Evolutionary conservation across 2,797 vertebrate species (phyloP), one percentile per base, ranked within the genome.

Genomic region (Poeciliopsis infans): DNA sequence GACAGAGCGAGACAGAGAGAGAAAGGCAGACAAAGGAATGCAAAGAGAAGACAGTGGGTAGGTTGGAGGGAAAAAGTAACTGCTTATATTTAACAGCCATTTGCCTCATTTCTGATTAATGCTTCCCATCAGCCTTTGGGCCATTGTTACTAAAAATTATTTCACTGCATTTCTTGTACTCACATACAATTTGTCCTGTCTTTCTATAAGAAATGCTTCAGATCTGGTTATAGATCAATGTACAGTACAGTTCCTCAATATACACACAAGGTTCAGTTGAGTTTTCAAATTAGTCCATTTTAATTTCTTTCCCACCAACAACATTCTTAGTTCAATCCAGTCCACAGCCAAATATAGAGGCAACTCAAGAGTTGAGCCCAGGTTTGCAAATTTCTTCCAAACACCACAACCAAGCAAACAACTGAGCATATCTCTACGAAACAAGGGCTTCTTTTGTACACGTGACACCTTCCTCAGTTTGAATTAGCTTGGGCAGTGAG

Each of bases 81-180:
- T 89, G 86, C 86, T 84, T 91, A 87, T 85, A 92, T 92, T 91
- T 90, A 93, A 93, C 92, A 92, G 92, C 86, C 89, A 82, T 94
- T 92, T 92, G 89, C 90, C 91, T 90, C 89, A 88, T 91, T 89
- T 92, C 87, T 91, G 91, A 95, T 94, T 92, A 94, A 94, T 94
- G 92, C 86, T 33, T 90, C 85, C 88, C 77, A 93, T 94, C 92
- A 92, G 89, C 89, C 93, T 93, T 83, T 45, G 81, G 92, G 90
- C 89, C 87, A 88, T 91, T 86, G 90, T 77, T 64, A 83, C 83
- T 72, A 79, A 92, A 84, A 91, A 91, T 86, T 76, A 82, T 86
- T 91, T 90, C 86, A 86, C 80, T 82, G 83, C 86, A 79, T 88
- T 83, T 81, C 79, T 55, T 68, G 61, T 57, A 53, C 66, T 57